Base-by-base conservation (phyloP, 2,797 vertebrate species). In the Hephaestus fuliginosus region DNA sequence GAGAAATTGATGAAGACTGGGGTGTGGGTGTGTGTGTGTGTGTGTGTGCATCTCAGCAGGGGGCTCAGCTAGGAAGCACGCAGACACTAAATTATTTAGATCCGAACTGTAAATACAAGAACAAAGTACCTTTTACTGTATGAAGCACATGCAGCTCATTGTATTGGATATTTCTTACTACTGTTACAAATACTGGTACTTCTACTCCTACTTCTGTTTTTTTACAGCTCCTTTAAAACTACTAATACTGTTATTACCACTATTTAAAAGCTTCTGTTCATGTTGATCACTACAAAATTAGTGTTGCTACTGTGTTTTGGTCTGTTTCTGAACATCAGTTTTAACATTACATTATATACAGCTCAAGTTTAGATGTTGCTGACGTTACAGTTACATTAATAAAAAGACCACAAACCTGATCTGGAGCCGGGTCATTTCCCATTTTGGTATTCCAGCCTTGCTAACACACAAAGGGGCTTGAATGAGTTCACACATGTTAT, bases 41-140 rank as follows among this genome's bases (percentile, higher is more conserved):
- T 48, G 49, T 77, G 62, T 61, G 62, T 57, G 30, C 69, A 10
- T 80, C 77, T 78, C 88, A 81, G 91, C 85, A 87, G 74, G 86
- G 88, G 76, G 78, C 30, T 57, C 30, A 49, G 73, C 70, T 28
- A 41, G 30, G 58, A 75, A 64, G 64, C 78, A 86, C n/a, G 18
- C 30, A 78, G 22, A 60, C 57, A 11, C 39, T 94, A 52, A 92
- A 94, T 93, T 61, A 94, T 92, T 94, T 71, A 92, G 46, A 52
- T 57, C 6, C 18, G 53, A 62, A 86, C 41, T 63, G 82, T 85
- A 83, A 82, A 81, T 33, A 71, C 11, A 77, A 53, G 65, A 68
- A 43, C 33, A 2, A 33, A 78, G 68, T 2, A 65, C 33, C 36
- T 64, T 77, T 58, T 58, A 22, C 17, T 61, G 41, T 49, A 56